These are phyloP conservation scores for Nothura maculosa DNA, from an alignment of 2,797 vertebrate species.

Conservation along the genomic window DNA sequence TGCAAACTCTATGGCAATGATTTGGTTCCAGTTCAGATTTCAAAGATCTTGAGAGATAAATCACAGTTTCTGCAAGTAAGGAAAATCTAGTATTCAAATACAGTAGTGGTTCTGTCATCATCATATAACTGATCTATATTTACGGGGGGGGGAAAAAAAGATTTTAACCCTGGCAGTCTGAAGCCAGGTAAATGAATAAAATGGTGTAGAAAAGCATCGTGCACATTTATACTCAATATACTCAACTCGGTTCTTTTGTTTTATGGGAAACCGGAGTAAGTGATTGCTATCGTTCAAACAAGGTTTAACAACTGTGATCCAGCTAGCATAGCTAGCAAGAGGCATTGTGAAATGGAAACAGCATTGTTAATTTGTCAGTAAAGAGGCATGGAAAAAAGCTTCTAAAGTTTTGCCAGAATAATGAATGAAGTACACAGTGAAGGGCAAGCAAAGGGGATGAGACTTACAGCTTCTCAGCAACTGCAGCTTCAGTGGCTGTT, in stretches of 20 bases:
- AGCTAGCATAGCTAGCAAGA: not conserved
- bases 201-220: not conserved
- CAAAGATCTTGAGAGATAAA: conserved; percentile 3
- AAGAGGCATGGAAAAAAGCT: not conserved
- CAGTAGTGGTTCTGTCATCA: conserved; percentile 7
- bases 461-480: not conserved
- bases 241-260: not conserved
- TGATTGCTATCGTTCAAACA: not conserved
- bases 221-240: not conserved
- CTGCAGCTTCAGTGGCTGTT: not conserved
- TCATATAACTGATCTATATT: not conserved
- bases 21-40: conserved; percentile 16
- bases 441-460: not conserved
- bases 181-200: fast-evolving
- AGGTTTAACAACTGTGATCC: conserved; percentile 4
- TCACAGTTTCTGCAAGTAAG: not conserved
- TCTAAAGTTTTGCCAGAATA: not conserved
- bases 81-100: not conserved
- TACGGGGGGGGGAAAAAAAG: not conserved
- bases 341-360: not conserved
- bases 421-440: not conserved
- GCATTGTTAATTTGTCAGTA: not conserved
- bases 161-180: not conserved
- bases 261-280: not conserved
- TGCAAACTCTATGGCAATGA: not conserved